Base-by-base conservation (phyloP, 2,888 invertebrate genomes). In the Cinara cedri region DNA sequence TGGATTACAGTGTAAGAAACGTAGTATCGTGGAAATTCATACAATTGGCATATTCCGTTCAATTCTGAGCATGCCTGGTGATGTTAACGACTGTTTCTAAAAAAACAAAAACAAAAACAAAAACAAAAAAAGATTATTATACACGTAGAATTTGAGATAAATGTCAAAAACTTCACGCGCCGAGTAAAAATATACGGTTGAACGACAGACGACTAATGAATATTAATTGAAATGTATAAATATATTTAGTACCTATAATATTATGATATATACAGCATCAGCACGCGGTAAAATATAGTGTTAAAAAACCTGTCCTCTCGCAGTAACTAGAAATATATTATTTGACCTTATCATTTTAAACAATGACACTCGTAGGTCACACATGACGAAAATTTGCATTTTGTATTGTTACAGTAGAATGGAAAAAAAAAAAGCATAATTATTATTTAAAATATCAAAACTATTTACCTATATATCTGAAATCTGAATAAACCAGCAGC, bases 361-460 rank as follows among this genome's bases (percentile, higher is more conserved):
- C 76, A 78, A 78, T 68, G 68, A 78, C 68, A 78, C 24, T 26
- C 49, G 76, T 78, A 78, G 76, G 76, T 78, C 76, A 68, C 55
- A 57, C 16, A 34, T 49, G 57, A 76, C 57, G n/a, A 6, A 44
- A 57, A 78, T 78, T 68, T 68, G 21, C 68, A 60, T 78, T 57
- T 19, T 60, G 3, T 60, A 19, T 21, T 55, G 19, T 66, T n/a
- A 63, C 72, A n/a, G 21, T 63, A 42, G 34, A 34, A 4, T 34
- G 6, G 6, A 74, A 74, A 51, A 21, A 51, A 42, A 74, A 19
- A 60, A 42, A 51, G 21, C 19, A 34, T 26, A 34, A 34, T 4
- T 34, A 34, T 34, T 34, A 34, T 34, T 34, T 34, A 3, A 34
- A 34, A 34, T 6, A 34, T 34, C 34, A 6, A 34, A 34, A 34